These are phyloP conservation scores for Drosophila kanapiae DNA, from an alignment of 1,140 invertebrate genomes.

Conservation along the genomic window DNA sequence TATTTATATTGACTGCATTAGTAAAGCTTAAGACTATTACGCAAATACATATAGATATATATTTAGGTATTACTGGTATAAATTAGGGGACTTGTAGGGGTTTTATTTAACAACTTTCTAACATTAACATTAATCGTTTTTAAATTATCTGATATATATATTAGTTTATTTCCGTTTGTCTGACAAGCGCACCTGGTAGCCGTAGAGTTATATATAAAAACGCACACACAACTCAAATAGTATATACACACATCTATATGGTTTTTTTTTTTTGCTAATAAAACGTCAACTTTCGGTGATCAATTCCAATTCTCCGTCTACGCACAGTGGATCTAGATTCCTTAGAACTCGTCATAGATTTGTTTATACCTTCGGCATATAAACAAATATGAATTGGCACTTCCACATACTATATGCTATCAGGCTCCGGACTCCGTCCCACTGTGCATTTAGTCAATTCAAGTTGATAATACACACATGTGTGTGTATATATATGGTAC, in stretches of 20 bases:
- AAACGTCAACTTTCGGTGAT: constrained; percentile 36
- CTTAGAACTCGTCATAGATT: constrained; percentile 8
- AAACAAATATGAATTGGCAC: constrained; percentile 40
- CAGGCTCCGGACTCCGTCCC: constrained; percentile 15
- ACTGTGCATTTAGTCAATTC: constrained; percentile 62
- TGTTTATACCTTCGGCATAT: constrained; percentile 35
- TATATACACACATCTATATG: constrained; percentile 22
- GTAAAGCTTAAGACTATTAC: constrained; percentile 60
- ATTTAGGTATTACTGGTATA: constrained; percentile 42
- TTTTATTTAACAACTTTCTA: constrained; percentile 64
- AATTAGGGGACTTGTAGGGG: constrained; percentile 47
- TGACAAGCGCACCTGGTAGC: constrained; percentile 50
- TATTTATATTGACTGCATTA: constrained; percentile 77
- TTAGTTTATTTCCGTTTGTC: constrained; percentile 55
- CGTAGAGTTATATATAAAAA: constrained; percentile 22
- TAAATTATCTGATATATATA: constrained; percentile 47
- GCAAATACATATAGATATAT: constrained; percentile 30
- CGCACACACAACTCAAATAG: constrained; percentile 18
- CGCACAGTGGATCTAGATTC: constrained; percentile 37
- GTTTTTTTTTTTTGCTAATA: constrained; percentile 27
- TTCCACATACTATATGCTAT: neutral
- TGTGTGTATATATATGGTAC: constrained; percentile 20
- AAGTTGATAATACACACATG: constrained; percentile 44
- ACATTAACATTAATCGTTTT: constrained; percentile 41
- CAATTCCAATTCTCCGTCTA: constrained; percentile 22